Conservation (phyloP, 1,140 invertebrate genomes). For the Oryzaephilus surinamensis region DNA sequence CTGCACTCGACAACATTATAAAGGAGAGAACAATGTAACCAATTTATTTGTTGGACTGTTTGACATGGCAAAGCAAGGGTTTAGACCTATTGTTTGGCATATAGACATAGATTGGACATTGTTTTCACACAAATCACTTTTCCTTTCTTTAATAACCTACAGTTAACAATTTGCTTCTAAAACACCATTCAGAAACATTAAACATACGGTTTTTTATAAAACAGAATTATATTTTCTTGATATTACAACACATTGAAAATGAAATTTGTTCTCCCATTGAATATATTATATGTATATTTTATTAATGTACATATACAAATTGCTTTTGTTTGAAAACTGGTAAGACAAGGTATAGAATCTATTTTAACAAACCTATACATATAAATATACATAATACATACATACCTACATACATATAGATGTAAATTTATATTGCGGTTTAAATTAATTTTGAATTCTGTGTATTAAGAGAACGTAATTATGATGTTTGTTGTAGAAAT, state of each 20-base stretch:
- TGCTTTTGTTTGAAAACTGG: not conserved
- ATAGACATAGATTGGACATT: slow-evolving; percentile 20
- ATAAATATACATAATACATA: not conserved
- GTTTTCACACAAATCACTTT: slow-evolving; percentile 16
- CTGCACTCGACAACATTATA: slow-evolving; percentile 8
- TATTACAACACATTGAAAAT: not conserved
- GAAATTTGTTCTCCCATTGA: too few species aligned
- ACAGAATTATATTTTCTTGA: too few species aligned
- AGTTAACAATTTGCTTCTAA: not conserved
- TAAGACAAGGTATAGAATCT: not conserved
- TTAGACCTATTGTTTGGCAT: slow-evolving; percentile 11
- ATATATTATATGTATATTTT: too few species aligned
- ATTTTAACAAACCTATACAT: not conserved
- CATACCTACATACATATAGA: not conserved
- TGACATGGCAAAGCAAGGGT: slow-evolving; percentile 20
- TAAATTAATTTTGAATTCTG: not conserved
- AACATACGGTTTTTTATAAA: too few species aligned
- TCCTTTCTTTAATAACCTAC: not conserved
- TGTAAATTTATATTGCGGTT: not conserved
- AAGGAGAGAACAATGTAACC: slow-evolving; percentile 18
- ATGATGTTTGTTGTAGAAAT: not conserved
- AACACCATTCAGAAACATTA: too few species aligned
- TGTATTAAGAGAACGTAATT: slow-evolving; percentile 1
- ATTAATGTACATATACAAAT: not conserved
- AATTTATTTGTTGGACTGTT: slow-evolving; percentile 23